phyloP scores from a whole-genome alignment of 2,888 invertebrate genomes.

The Drosophila tripunctata region DNA sequence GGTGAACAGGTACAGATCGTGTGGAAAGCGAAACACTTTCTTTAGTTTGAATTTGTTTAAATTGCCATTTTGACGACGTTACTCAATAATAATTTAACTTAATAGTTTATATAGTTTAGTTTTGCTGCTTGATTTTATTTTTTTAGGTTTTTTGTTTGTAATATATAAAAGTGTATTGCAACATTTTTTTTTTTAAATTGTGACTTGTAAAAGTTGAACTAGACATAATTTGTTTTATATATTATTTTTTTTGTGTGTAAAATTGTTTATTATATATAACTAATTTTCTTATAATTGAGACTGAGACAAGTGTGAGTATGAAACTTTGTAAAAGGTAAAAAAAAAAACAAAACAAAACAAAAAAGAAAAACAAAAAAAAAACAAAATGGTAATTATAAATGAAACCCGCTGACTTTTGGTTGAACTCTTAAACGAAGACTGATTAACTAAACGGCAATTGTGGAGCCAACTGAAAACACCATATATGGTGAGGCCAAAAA shows the following conservation, averaged over 20 bases:
- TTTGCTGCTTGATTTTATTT: too few species aligned
- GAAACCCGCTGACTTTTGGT: slow-evolving; percentile 80
- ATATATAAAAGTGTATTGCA: slow-evolving; percentile 4
- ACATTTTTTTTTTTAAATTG: slow-evolving; percentile 45
- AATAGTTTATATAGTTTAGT: slow-evolving; percentile 20
- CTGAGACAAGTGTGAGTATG: slow-evolving; percentile 75
- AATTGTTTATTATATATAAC: slow-evolving; percentile 33
- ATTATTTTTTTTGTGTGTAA: too few species aligned
- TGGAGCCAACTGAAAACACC: slow-evolving; percentile 73
- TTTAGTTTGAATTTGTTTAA: slow-evolving; percentile 2
- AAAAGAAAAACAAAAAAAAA: slow-evolving; percentile 25
- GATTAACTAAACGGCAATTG: slow-evolving; percentile 79
- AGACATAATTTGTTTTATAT: slow-evolving; percentile 8
- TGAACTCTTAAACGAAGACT: slow-evolving; percentile 80
- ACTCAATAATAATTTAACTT: slow-evolving; percentile 33
- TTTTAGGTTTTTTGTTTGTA: slow-evolving; percentile 12
- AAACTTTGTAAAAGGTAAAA: slow-evolving; percentile 55
- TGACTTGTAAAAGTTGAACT: slow-evolving; percentile 28
- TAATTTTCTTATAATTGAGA: slow-evolving; percentile 75
- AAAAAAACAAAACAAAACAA: slow-evolving; percentile 8
- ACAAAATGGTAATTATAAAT: slow-evolving; percentile 47
- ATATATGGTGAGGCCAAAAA: slow-evolving; percentile 74
- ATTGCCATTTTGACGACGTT: slow-evolving; percentile 34
- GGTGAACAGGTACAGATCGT: not conserved
- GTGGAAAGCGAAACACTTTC: slow-evolving; percentile 6